phyloP scores from a whole-genome alignment of 2,888 invertebrate genomes.

The Diogma glabrata region DNA sequence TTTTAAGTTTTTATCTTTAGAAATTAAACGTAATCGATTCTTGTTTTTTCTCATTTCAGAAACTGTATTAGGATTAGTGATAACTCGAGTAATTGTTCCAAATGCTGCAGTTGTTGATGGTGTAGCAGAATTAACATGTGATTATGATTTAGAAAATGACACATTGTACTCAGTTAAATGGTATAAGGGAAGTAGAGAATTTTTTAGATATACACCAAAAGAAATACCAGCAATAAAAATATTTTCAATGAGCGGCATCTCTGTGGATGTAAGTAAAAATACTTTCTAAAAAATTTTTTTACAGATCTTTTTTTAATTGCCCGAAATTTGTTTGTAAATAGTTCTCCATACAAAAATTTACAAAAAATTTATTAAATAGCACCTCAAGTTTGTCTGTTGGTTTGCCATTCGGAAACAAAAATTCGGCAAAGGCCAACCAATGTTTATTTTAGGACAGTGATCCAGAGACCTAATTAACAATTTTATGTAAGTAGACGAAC shows the following conservation, averaged over 20 bases:
- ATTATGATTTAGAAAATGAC: conserved; percentile 53
- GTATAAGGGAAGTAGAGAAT: conserved; percentile 53
- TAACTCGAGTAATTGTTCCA: conserved; percentile 49
- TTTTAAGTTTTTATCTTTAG: no score
- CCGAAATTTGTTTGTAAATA: no score
- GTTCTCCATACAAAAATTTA: no score
- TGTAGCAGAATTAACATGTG: conserved; percentile 45
- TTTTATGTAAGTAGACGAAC: no score
- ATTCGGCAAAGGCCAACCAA: no score
- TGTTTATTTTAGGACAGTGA: no score
- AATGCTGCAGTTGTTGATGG: conserved; percentile 46
- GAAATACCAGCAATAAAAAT: conserved; percentile 52
- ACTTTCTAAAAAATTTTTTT: neutral
- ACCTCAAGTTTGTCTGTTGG: no score
- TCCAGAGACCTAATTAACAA: no score
- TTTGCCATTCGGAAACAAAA: no score
- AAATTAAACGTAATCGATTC: no score
- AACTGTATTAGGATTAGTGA: conserved; percentile 35
- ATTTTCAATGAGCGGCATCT: conserved; percentile 48
- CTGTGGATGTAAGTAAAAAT: conserved; percentile 43
- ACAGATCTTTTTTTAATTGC: no score
- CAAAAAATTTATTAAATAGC: no score
- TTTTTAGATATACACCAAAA: conserved; percentile 50
- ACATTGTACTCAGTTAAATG: conserved; percentile 57
- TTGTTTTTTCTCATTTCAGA: conserved; percentile 21